phyloP scores from a whole-genome alignment of 2,113 vertebrate species.

The Ptilorrhoa leucosticta region DNA sequence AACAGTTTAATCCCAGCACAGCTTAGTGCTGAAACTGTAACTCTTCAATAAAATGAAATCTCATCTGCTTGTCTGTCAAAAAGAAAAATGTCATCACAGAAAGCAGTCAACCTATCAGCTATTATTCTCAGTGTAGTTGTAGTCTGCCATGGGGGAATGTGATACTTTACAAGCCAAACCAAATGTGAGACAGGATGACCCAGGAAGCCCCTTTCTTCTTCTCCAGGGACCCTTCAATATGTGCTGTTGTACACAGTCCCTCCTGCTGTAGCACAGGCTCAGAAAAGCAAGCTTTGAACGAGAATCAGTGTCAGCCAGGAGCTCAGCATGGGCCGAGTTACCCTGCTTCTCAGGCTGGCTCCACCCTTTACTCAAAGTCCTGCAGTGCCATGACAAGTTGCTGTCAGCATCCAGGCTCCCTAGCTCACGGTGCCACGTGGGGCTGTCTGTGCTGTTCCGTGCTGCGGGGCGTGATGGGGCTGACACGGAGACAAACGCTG shows the following conservation, averaged over 20 bases:
- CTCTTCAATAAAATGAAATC: constrained; percentile 27
- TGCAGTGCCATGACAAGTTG: background rate
- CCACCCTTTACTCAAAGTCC: background rate
- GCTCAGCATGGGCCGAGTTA: background rate
- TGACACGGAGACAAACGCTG: fast-evolving
- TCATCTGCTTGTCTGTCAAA: constrained; percentile 30
- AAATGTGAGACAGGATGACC: background rate
- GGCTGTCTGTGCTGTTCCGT: background rate
- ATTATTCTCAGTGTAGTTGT: background rate
- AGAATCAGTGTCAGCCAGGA: background rate
- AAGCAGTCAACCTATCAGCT: background rate
- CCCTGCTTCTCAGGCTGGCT: background rate
- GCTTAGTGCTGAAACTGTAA: background rate
- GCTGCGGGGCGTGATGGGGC: fast-evolving
- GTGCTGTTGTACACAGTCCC: background rate
- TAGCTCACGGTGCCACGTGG: background rate
- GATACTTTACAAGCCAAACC: background rate
- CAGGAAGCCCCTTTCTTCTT: background rate
- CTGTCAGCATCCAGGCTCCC: background rate
- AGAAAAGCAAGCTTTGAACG: background rate
- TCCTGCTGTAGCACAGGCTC: background rate
- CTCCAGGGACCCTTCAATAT: background rate
- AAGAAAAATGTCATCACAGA: constrained; percentile 26
- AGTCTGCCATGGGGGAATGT: background rate
- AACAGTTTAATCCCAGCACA: background rate